Evolutionary conservation across 2,888 invertebrate species (phyloP).

Genomic region (Hartigia nigra): DNA sequence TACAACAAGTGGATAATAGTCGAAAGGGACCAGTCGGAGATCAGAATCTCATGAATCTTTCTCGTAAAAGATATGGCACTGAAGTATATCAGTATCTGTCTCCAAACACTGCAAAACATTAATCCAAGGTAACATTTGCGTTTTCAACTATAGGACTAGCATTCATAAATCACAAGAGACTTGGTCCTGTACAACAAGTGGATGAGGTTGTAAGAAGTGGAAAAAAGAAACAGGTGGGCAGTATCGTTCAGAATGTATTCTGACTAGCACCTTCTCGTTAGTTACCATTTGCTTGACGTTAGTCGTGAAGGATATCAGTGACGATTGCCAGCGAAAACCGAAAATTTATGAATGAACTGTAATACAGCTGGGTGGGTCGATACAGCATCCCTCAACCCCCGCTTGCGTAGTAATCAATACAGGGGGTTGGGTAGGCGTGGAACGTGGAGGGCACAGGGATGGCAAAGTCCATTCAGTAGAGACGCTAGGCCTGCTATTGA

Average conservation of each 20-base stretch:
- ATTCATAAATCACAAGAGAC: neutral
- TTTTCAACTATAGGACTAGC: neutral
- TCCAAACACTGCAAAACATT: neutral
- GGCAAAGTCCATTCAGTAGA: slow-evolving; percentile 65
- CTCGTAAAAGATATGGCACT: no score
- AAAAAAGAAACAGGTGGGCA: neutral
- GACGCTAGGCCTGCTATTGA: slow-evolving; percentile 60
- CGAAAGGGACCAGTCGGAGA: neutral
- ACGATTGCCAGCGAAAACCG: slow-evolving; percentile 40
- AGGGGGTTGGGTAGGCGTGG: slow-evolving; percentile 50
- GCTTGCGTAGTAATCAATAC: slow-evolving; percentile 62
- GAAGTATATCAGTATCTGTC: neutral
- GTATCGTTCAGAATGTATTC: neutral
- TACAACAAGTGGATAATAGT: neutral
- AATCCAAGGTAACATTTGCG: neutral
- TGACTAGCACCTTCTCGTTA: neutral
- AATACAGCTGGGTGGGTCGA: slow-evolving; percentile 63
- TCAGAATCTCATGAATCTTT: neutral
- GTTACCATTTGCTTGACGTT: neutral
- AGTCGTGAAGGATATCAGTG: neutral
- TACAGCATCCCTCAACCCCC: slow-evolving; percentile 48
- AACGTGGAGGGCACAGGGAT: slow-evolving; percentile 52
- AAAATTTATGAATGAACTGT: slow-evolving; percentile 65
- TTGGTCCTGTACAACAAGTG: neutral
- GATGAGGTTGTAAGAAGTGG: neutral